Evolutionary conservation across 2,888 invertebrate genomes (phyloP), one percentile per base, ranked within the genome.

Genomic region (Graphium colonna): DNA sequence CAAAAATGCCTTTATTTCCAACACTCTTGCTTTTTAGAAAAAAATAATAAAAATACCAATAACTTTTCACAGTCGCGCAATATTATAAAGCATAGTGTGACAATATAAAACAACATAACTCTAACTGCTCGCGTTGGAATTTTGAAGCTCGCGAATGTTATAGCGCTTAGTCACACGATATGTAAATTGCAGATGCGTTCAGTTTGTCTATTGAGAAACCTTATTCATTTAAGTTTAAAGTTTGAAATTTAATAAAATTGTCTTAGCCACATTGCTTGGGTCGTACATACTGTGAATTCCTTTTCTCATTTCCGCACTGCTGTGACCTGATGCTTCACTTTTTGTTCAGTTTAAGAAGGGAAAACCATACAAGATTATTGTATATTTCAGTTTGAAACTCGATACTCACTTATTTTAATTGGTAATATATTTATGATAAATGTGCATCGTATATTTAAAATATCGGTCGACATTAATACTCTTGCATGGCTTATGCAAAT

Each of bases 311-410:
- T 53, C 53, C 48, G 53, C 53, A 53, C 48, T 53, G 53, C 53
- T 36, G 47, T 47, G 48, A 53, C 48, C 44, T 43, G 31, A 53
- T 53, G 48, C 53, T 48, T 53, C 53, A 48, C 48, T 49, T 53
- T 53, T 48, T 43, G 48, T 52, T 47, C 48, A 49, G 31, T 48
- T 43, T 48, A n/a, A n/a, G 53, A 53, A 48, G 43, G 47, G 39
- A 39, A 49, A 53, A 39, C 43, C 53, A 48, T 44, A 53, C 48
- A 53, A 44, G 48, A 48, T 53, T 53, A 53, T 53, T 53, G 53
- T 47, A 52, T 47, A 52, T 44, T 39, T 53, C 43, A 53, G 43
- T 44, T 44, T 38, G 47, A 47, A 47, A 52, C n/a, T n/a, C n/a
- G n/a, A n/a, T n/a, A n/a, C n/a, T n/a, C n/a, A n/a, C n/a, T n/a